Base-by-base conservation (phyloP, 23 tunicate genomes). In the Phallusia fumigata region DNA sequence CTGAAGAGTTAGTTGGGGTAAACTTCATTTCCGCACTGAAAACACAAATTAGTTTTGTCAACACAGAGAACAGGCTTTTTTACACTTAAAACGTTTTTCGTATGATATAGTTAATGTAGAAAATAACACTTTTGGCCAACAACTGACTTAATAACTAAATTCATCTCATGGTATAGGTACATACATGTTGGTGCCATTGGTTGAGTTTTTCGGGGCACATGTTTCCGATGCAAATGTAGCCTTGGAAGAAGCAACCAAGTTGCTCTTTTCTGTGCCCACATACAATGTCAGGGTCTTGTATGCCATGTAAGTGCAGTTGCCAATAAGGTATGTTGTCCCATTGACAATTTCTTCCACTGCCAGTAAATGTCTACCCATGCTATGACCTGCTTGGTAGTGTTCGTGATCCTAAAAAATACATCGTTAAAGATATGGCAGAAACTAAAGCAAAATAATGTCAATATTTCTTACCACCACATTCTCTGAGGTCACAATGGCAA, bases 401-500 rank as follows among this genome's bases (percentile, higher is more conserved):
- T 33, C 45, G 13, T 31, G 36, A 21, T 32, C n/a, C 77, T 32
- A 16, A 74, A 32, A 74, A 74, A 21, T 21, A 32, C 22, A 74
- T 19, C 19, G 10, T 74, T 16, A 32, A 74, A 74, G 36, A 11
- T 28, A 19, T 3, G 13, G 26, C 6, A 28, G 19, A 2, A 2
- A 32, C 26, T 19, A 1, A 58, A 6, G 11, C 1, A 21, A 24
- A 22, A 24, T 1, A 58, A 13, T 16, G 69, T 24, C 13, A 24
- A 6, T 10, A 19, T 21, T 2, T 64, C 80, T 52, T 69, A 81
- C 87, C 74, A 52, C 49, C 21, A 78, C 33, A 51, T 52, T 53
- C 75, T 83, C 86, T 0, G 92, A 77, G 0, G 92, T 88, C 3
- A 88, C 81, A 52, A 88, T 79, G 22, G 92, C 92, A 73, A 88